Evolutionary conservation across 2,888 invertebrate species (phyloP).

Genomic region (Sesia apiformis): DNA sequence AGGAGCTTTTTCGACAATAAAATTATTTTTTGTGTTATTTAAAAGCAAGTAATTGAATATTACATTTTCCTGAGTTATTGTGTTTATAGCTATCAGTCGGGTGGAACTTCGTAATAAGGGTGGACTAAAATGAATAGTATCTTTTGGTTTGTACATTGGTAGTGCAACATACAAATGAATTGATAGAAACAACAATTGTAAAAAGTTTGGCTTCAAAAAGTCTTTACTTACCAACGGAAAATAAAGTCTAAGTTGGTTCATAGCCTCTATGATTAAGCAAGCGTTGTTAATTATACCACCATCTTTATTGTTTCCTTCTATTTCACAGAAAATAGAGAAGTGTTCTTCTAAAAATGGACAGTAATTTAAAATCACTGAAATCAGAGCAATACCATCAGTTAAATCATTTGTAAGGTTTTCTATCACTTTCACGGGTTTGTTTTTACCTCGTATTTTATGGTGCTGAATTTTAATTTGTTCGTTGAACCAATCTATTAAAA

Average conservation of each 20-base stretch:
- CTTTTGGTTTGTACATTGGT: constrained; percentile 65
- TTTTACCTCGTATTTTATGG: constrained; percentile 24
- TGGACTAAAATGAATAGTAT: constrained; percentile 54
- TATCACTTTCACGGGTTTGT: constrained; percentile 33
- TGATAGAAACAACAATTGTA: constrained; percentile 75
- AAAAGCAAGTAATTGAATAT: constrained; percentile 42
- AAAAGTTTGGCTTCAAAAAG: constrained; percentile 66
- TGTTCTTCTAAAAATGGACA: constrained; percentile 72
- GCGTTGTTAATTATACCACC: constrained; percentile 71
- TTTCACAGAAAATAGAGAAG: constrained; percentile 58
- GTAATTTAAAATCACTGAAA: constrained; percentile 67
- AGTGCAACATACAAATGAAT: constrained; percentile 70
- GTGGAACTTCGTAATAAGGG: constrained; percentile 54
- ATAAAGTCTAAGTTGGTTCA: constrained; percentile 69
- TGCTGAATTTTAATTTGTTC: constrained; percentile 39
- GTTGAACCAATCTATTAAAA: constrained; percentile 54
- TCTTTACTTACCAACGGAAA: constrained; percentile 69
- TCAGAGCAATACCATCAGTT: constrained; percentile 70
- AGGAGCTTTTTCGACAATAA: constrained; percentile 47
- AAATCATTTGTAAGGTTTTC: constrained; percentile 68
- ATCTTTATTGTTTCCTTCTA: constrained; percentile 43
- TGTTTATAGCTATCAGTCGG: constrained; percentile 47
- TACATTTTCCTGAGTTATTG: constrained; percentile 51
- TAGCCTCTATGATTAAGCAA: constrained; percentile 66
- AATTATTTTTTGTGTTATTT: constrained; percentile 42